Conservation (phyloP, 1,140 invertebrate species). For the Cotesia glomerata region DNA sequence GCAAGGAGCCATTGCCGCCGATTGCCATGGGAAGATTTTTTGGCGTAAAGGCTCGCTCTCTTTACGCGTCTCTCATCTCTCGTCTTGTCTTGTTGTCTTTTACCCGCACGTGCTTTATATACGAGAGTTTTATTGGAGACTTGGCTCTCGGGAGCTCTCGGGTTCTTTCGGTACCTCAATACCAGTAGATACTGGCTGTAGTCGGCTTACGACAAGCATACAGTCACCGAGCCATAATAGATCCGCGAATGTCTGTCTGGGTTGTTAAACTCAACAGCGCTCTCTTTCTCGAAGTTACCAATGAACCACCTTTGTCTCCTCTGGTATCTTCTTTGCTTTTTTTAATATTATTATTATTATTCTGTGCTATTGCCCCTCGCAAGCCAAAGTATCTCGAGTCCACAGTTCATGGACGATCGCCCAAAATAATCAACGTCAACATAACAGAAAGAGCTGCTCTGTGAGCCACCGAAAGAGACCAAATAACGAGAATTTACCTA, state of each 20-base stretch:
- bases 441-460: too few relatives aligned
- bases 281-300: neutral
- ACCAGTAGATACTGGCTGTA: neutral
- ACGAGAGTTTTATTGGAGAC: neutral
- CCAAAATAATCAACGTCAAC: constrained; percentile 1
- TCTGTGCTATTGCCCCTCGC: constrained; percentile 2
- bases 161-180: neutral
- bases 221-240: neutral
- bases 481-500: too few relatives aligned
- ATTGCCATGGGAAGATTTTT: constrained; percentile 22
- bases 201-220: neutral
- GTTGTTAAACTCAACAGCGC: constrained; percentile 5
- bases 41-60: neutral
- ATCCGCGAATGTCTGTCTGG: constrained; percentile 10
- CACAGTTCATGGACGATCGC: constrained; percentile 6
- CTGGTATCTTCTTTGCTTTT: constrained; percentile 1
- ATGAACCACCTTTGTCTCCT: neutral
- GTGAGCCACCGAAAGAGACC: too few relatives aligned
- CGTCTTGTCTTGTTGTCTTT: neutral
- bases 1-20: constrained; percentile 3
- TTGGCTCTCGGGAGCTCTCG: too few relatives aligned
- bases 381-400: neutral
- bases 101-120: neutral
- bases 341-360: neutral
- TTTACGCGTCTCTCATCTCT: neutral